phyloP scores from a whole-genome alignment of 2,888 invertebrate genomes.

The Tipula unca region DNA sequence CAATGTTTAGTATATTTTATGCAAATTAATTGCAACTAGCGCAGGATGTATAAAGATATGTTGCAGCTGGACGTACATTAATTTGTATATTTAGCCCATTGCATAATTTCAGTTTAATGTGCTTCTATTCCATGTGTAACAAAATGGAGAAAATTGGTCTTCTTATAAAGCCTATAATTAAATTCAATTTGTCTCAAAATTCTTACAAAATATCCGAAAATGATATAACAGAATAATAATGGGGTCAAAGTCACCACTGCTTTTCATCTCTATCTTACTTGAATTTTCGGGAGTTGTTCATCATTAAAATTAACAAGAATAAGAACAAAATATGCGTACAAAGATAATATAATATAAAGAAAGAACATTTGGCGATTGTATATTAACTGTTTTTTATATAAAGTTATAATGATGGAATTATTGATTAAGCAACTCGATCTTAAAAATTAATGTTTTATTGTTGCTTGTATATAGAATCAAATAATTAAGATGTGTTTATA shows the following conservation, averaged over 20 bases:
- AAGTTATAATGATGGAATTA: neutral
- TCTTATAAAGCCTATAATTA: neutral
- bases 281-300: neutral
- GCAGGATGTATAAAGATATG: neutral
- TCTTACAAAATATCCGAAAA: neutral
- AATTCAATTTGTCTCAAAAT: neutral
- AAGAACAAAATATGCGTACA: neutral
- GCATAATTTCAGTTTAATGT: neutral
- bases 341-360: neutral
- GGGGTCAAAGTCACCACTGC: slow-evolving; percentile 8
- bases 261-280: neutral
- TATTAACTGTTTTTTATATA: neutral
- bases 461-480: neutral
- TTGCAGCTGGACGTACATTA: neutral
- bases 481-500: neutral
- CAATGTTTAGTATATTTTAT: neutral
- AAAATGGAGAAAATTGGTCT: neutral
- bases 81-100: neutral
- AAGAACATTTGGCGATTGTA: neutral
- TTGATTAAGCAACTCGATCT: neutral
- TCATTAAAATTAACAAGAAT: neutral
- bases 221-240: neutral
- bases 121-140: neutral
- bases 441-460: neutral
- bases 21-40: neutral